Conservation (phyloP, 2,113 vertebrate species). For the Anoplopoma fimbria region DNA sequence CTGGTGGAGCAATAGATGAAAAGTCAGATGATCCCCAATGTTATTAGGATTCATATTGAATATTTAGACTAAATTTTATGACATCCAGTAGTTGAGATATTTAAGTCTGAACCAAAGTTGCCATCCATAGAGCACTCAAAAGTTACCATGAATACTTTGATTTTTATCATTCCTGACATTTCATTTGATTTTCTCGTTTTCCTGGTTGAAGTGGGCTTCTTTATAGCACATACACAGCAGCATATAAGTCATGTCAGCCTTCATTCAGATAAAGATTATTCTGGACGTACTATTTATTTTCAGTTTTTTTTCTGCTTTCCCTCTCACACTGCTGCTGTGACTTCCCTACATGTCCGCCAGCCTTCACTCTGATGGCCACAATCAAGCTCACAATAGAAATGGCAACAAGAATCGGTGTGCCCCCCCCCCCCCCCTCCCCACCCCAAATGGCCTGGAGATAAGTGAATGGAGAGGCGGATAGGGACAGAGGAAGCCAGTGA, state of each 20-base stretch:
- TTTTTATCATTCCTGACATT: background rate
- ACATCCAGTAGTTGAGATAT: background rate
- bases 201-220: background rate
- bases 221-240: background rate
- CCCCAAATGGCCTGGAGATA: conserved; percentile 21
- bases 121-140: background rate
- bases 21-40: background rate
- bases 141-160: background rate
- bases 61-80: background rate
- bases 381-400: conserved; percentile 46
- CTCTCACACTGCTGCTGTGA: background rate
- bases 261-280: background rate
- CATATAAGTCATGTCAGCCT: background rate
- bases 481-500: conserved; percentile 21
- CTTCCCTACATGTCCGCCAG: background rate
- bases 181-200: background rate
- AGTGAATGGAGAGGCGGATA: conserved; percentile 27
- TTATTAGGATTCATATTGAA: background rate
- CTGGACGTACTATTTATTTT: background rate
- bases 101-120: background rate
- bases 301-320: background rate
- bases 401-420: conserved; percentile 29
- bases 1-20: background rate
- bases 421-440: too few relatives aligned
- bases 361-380: conserved; percentile 25